Percentiles rank a stretch among this genome's conserved stretches.
Conservation (phyloP, 2,113 vertebrate species). For the Lathamus discolor region DNA sequence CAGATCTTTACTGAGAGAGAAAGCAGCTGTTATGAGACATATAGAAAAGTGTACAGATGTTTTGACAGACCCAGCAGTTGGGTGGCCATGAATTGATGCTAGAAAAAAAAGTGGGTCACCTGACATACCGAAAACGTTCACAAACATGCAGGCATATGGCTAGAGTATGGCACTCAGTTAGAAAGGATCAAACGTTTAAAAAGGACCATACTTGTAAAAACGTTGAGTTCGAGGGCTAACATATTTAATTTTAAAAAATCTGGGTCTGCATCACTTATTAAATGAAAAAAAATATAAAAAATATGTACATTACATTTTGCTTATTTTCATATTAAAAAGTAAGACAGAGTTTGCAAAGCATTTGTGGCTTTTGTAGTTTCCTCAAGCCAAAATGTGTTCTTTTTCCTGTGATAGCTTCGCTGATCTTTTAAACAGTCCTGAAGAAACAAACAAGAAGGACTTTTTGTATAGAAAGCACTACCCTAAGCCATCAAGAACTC, state of each 20-base stretch:
- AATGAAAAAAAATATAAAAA: constrained; percentile 87
- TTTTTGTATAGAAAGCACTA: constrained; percentile 85
- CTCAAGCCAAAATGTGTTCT: constrained; percentile 99
- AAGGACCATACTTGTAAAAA: constrained; percentile 83
- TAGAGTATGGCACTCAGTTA: constrained; percentile 78
- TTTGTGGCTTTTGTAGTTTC: constrained; percentile 99
- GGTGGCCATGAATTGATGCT: constrained; percentile 70
- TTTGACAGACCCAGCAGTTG: constrained; percentile 83
- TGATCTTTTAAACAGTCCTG: constrained; percentile 91
- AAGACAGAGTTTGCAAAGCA: constrained; percentile 99
- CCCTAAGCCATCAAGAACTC: constrained; percentile 94
- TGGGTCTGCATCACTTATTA: constrained; percentile 97
- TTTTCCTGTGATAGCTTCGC: constrained; percentile 93
- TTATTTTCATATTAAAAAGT: constrained; percentile 99
- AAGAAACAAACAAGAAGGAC: constrained; percentile 83
- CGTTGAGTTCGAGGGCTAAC: constrained; percentile 83
- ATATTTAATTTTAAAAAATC: constrained; percentile 85
- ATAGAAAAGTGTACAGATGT: constrained; percentile 95
- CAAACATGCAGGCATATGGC: constrained; percentile 70
- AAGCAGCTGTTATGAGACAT: constrained; percentile 98
- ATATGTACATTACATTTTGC: constrained; percentile 99
- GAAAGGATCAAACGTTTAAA: constrained; percentile 76
- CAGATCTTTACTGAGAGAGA: constrained; percentile 93
- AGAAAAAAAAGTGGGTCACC: constrained; percentile 69
- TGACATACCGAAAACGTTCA: constrained; percentile 68